These are phyloP conservation scores for Nephila pilipes DNA, from an alignment of 1,140 invertebrate species.

Conservation along the genomic window DNA sequence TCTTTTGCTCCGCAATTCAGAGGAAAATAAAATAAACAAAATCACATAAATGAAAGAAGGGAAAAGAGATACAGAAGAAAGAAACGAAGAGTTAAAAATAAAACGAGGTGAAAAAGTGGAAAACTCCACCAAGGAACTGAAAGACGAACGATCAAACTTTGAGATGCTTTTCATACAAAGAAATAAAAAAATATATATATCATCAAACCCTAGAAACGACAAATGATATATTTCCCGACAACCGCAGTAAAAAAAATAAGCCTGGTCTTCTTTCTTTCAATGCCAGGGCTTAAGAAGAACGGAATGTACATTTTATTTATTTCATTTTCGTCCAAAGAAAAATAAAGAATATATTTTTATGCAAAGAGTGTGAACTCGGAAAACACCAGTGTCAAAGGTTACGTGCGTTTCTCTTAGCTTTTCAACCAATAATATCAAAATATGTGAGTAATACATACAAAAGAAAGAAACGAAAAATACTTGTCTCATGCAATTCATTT, in stretches of 20 bases:
- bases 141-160: not conserved
- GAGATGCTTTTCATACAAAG: not conserved
- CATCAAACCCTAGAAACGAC: conserved; percentile 27
- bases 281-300: not conserved
- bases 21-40: not conserved
- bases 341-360: conserved; percentile 44
- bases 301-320: conserved; percentile 16
- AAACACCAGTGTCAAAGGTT: conserved; percentile 1
- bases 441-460: not conserved
- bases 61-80: not conserved
- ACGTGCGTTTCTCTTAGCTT: not conserved
- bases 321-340: not conserved
- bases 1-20: not conserved
- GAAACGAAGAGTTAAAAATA: not conserved
- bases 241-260: conserved; percentile 44
- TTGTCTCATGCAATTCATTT: no score
- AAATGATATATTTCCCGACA: conserved; percentile 34
- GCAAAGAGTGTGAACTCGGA: conserved; percentile 30
- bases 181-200: conserved; percentile 6
- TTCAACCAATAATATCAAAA: not conserved
- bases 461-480: no score
- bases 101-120: not conserved
- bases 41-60: no score
- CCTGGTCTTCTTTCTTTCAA: not conserved
- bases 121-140: not conserved